Evolutionary conservation across 2,888 invertebrate genomes (phyloP).

Genomic region (Hecatera dysodea): DNA sequence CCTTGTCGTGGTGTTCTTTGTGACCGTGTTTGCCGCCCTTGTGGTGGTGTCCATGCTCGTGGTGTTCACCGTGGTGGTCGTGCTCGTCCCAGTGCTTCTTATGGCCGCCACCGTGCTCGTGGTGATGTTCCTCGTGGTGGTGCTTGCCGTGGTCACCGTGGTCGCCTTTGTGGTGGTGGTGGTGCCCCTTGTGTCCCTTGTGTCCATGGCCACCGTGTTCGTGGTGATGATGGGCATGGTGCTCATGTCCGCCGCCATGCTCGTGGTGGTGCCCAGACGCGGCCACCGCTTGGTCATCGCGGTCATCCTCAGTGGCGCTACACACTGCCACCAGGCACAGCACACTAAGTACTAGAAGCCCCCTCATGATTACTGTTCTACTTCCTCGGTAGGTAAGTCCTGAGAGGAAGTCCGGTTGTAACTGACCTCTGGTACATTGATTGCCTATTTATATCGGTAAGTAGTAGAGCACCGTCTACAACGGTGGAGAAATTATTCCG

Average conservation of each 20-base stretch:
- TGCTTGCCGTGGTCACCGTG: constrained; percentile 95
- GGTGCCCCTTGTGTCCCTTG: constrained; percentile 94
- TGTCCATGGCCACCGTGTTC: constrained; percentile 94
- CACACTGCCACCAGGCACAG: constrained; percentile 83
- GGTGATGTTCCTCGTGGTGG: constrained; percentile 90
- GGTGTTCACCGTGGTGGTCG: constrained; percentile 94
- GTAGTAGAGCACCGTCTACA: constrained; percentile 73
- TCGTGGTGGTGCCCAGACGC: constrained; percentile 89
- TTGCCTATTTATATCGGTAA: constrained; percentile 86
- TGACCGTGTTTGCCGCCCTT: constrained; percentile 95
- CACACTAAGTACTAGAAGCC: constrained; percentile 80
- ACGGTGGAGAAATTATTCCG: constrained; percentile 87
- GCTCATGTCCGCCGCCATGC: constrained; percentile 92
- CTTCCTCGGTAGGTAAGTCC: constrained; percentile 61
- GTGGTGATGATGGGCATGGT: constrained; percentile 92
- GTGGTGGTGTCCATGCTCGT: constrained; percentile 94
- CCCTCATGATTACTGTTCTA: constrained; percentile 77
- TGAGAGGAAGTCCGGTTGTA: constrained; percentile 69
- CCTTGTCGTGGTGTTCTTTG: constrained; percentile 96
- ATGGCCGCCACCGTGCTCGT: constrained; percentile 94
- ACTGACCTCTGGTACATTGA: constrained; percentile 63
- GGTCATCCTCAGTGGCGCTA: constrained; percentile 75
- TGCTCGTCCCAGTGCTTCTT: constrained; percentile 95
- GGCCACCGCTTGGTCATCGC: constrained; percentile 85
- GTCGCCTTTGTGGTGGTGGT: constrained; percentile 94